These are phyloP conservation scores for Torymus aiolomorphi DNA, from an alignment of 2,888 invertebrate species.

Conservation along the genomic window DNA sequence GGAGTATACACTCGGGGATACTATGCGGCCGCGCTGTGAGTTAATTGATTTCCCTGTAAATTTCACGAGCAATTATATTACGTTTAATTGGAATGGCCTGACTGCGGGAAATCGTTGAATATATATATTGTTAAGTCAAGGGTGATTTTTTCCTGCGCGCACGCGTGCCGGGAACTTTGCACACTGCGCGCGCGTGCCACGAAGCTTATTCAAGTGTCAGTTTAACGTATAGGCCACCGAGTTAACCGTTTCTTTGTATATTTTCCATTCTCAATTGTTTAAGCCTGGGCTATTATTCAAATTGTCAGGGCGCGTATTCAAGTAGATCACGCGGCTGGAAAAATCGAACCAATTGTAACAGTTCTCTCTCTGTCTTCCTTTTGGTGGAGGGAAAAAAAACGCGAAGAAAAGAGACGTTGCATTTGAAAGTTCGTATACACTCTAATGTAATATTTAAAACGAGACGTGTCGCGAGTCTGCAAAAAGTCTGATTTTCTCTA, in stretches of 20 bases:
- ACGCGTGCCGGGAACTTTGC: background rate
- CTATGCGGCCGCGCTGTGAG: background rate
- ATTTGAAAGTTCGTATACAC: too few relatives aligned
- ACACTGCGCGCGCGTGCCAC: background rate
- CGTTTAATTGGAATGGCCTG: background rate
- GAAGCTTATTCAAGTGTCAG: conserved; percentile 39
- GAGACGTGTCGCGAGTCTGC: too few relatives aligned
- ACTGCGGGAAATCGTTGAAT: conserved; percentile 7
- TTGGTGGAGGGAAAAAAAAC: too few relatives aligned
- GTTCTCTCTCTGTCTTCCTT: background rate
- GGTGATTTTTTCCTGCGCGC: background rate
- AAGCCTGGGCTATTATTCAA: conserved; percentile 6
- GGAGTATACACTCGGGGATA: background rate
- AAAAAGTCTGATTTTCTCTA: conserved; percentile 24
- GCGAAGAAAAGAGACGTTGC: too few relatives aligned
- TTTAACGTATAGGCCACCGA: conserved; percentile 16
- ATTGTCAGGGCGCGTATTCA: background rate
- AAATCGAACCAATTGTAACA: background rate
- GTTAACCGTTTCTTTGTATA: conserved; percentile 1
- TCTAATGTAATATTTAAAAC: too few relatives aligned
- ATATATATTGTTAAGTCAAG: conserved; percentile 6
- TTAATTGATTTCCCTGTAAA: background rate
- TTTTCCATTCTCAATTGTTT: conserved; percentile 23
- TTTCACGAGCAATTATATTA: background rate
- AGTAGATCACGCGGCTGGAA: background rate